Percentiles rank a stretch among this genome's conserved stretches.
Evolutionary conservation across 2,888 invertebrate species (phyloP).

Genomic region (Orthonevra nobilis): DNA sequence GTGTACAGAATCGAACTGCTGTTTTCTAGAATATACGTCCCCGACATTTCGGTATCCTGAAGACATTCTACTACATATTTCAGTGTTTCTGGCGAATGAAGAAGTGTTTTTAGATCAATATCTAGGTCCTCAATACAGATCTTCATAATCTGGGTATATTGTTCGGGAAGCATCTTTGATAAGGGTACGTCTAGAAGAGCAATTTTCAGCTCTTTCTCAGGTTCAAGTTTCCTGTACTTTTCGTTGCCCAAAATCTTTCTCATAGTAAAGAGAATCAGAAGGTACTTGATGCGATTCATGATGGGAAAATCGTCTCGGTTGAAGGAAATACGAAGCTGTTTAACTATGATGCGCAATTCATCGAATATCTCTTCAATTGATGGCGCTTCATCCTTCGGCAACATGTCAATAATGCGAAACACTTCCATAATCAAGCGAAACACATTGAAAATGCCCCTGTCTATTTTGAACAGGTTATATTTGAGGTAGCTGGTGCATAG

Average conservation of each 20-base stretch:
- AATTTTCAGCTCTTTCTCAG: constrained; percentile 66
- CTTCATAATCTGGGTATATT: constrained; percentile 62
- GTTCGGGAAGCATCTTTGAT: constrained; percentile 61
- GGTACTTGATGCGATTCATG: constrained; percentile 73
- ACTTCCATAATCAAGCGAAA: constrained; percentile 64
- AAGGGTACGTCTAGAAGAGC: constrained; percentile 71
- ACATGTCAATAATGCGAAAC: constrained; percentile 64
- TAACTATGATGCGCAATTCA: constrained; percentile 64
- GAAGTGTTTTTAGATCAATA: constrained; percentile 48
- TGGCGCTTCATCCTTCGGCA: constrained; percentile 53
- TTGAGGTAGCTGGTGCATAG: constrained; percentile 68
- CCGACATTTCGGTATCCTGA: constrained; percentile 43
- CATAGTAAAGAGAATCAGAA: constrained; percentile 73
- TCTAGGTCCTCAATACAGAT: constrained; percentile 23
- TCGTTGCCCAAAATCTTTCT: constrained; percentile 57
- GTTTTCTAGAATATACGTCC: constrained; percentile 65
- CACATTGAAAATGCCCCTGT: constrained; percentile 57
- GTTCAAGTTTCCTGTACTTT: constrained; percentile 47
- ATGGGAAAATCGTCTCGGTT: constrained; percentile 65
- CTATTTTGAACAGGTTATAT: constrained; percentile 53
- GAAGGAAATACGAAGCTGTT: constrained; percentile 60
- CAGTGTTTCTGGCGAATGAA: constrained; percentile 69
- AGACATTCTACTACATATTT: constrained; percentile 68
- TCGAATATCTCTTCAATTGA: constrained; percentile 47
- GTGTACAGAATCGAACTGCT: constrained; percentile 70